Evolutionary conservation across 2,888 invertebrate genomes (phyloP).

Genomic region (Aelia acuminata): DNA sequence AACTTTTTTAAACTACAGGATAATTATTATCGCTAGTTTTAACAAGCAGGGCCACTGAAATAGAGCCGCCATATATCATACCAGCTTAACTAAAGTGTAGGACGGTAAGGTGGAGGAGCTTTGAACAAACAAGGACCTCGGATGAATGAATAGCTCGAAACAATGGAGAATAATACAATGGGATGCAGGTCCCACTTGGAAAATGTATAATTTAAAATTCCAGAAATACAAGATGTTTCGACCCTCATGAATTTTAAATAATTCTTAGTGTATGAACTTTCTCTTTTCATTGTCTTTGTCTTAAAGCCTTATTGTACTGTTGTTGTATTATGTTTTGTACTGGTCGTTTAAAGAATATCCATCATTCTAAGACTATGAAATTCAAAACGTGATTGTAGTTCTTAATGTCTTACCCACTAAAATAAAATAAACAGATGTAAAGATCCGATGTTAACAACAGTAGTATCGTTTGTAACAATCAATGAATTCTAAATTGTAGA

Average conservation of each 20-base stretch:
- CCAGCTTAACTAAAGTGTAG: background rate
- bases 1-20: too few relatives aligned
- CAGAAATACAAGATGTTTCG: background rate
- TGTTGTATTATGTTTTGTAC: background rate
- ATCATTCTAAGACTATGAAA: background rate
- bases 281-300: background rate
- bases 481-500: too few relatives aligned
- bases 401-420: background rate
- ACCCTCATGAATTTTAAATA: background rate
- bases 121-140: background rate
- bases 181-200: background rate
- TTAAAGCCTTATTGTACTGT: background rate
- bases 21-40: background rate
- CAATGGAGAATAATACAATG: background rate
- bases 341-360: background rate
- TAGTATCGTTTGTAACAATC: too few relatives aligned
- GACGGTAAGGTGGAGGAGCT: background rate
- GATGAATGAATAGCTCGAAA: background rate
- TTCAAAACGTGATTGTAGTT: background rate
- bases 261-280: background rate
- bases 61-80: background rate
- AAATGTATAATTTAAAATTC: background rate
- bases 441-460: background rate
- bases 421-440: background rate
- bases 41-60: background rate